Base-by-base conservation (phyloP, 2,888 invertebrate genomes). In the Troilus luridus region DNA sequence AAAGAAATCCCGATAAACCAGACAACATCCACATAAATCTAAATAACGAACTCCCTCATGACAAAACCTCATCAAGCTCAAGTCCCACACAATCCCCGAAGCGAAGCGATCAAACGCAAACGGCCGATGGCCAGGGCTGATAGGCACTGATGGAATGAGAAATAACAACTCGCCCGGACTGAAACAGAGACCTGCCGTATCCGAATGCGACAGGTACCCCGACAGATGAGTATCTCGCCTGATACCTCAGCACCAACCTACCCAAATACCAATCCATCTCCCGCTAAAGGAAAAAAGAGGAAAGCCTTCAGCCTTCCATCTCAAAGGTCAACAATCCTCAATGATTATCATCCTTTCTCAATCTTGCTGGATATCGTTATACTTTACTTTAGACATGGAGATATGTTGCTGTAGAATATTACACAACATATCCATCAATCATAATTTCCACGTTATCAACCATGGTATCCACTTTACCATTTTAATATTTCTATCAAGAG, bases 271-370 rank as follows among this genome's bases (percentile, higher is more conserved):
- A 54, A 85, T 85, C 56, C 85, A 85, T 85, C 85, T 85, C 85
- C 85, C 85, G 56, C 85, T 56, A n/a, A 56, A 85, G 41, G 56
- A 85, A 85, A 12, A 85, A 85, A 85, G 56, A n/a, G 56, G 56
- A 56, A 85, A 85, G n/a, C 11, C 85, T 56, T 56, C 85, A 85
- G 85, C 85, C 85, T 85, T 85, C 85, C 85, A 85, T 85, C 85
- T 85, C 56, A 85, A 85, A 85, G 85, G 85, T 85, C 56, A 58
- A 58, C 54, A 54, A 56, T 58, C 85, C 12, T 58, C n/a, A 56
- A 56, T n/a, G 56, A 56, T 56, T n/a, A 54, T 3, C 54, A n/a
- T 85, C 85, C 9, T n/a, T 12, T 41, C 56, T 85, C 54, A 54
- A 58, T 58, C 56, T 9, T 81, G 9, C 54, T 21, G 54, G 21